Conservation (phyloP, 1,140 invertebrate species). For the Caenorhabditis tropicalis region DNA sequence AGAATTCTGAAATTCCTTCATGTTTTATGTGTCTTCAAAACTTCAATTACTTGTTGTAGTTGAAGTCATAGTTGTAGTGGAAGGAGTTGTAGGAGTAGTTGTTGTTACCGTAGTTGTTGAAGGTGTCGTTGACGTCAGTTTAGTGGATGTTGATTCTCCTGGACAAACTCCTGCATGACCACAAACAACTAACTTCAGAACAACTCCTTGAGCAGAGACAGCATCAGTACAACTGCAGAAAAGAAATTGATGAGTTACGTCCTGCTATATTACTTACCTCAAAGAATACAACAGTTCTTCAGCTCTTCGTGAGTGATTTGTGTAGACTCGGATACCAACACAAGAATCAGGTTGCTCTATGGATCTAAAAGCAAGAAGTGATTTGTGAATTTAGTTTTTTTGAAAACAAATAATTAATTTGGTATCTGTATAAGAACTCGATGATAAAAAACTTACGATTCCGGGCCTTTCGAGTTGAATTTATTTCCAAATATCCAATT, state of each 20-base stretch:
- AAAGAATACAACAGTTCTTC: neutral
- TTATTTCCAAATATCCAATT: neutral
- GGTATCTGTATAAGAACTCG: no score
- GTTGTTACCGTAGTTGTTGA: neutral
- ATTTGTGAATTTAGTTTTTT: no score
- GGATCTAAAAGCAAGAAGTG: neutral
- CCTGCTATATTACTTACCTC: neutral
- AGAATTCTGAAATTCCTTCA: neutral
- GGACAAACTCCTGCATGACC: neutral
- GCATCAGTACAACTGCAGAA: neutral
- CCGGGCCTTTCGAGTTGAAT: neutral
- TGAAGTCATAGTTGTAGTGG: neutral
- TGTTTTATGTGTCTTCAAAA: neutral
- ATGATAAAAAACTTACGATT: neutral
- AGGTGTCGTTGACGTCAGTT: neutral
- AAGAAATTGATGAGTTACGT: neutral
- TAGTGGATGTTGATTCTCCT: neutral
- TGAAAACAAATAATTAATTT: no score
- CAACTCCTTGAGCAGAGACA: neutral
- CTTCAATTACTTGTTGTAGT: neutral
- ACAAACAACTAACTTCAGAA: neutral
- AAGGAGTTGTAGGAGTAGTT: neutral
- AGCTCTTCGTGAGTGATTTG: neutral
- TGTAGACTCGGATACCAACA: neutral
- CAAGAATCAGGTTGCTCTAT: neutral